Evolutionary conservation across 2,113 vertebrate species (phyloP).

Genomic region (Gymnorhina tibicen): DNA sequence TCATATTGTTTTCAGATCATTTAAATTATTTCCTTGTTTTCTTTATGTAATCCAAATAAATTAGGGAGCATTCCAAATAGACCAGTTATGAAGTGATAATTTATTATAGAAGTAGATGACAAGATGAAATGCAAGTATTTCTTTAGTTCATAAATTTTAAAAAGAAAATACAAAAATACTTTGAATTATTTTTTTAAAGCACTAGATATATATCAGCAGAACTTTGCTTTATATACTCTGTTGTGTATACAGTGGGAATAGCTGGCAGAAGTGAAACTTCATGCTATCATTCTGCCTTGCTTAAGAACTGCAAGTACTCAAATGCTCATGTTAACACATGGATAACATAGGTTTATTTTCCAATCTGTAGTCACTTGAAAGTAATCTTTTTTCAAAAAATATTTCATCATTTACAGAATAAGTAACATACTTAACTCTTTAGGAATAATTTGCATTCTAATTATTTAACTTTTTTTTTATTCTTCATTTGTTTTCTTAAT

Average conservation of each 20-base stretch:
- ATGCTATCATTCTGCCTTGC: not conserved
- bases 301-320: not conserved
- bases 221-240: not conserved
- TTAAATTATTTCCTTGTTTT: not conserved
- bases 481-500: not conserved
- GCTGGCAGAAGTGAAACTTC: not conserved
- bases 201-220: not conserved
- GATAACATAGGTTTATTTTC: not conserved
- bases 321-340: not conserved
- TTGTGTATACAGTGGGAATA: not conserved
- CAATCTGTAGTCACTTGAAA: not conserved
- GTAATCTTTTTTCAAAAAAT: not conserved
- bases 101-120: not conserved
- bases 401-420: not conserved
- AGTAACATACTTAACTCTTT: not conserved
- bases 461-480: not conserved
- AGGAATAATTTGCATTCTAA: not conserved
- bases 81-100: not conserved
- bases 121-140: not conserved
- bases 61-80: not conserved
- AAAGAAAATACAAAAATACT: not conserved
- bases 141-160: not conserved
- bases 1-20: not conserved
- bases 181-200: not conserved
- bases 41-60: not conserved